Evolutionary conservation across 2,888 invertebrate species (phyloP), one percentile per base, ranked within the genome.

Genomic region (Mactromeris polynyma): DNA sequence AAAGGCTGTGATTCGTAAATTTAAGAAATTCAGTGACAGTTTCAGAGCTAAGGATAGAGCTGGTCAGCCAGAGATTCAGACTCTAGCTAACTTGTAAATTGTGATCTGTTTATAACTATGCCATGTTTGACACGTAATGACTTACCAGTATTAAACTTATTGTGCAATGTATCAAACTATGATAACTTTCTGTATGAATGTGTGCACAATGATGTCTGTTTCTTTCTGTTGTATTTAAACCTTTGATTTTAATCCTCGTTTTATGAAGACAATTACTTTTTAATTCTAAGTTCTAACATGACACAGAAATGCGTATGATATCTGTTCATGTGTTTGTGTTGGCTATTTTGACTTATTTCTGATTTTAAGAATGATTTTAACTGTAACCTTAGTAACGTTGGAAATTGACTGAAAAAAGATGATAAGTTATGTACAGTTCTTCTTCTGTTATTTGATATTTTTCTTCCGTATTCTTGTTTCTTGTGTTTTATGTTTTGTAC

Each of bases 1-100:
- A 89, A 95, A 94, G 87, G 94, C 95, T 84, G 93, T 95, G 81
- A 94, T 95, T 64, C 92, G 94, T 81, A 95, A 95, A 86, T 94
- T 95, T 81, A 94, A 93, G 89, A 93, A 93, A 81, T 95, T 95
- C 85, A 95, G 95, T 89, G 93, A 93, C 26, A 94, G 92, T 87
- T 95, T 95, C 79, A 91, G 93, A 83, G 94, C 94, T 87, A 93
- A 92, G 33, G 94, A 94, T 78, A 91, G 91, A 58, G 87, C 73
- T 33, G 93, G 94, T 46, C 90, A 93, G 80, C 86, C 90, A 40
- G 86, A 94, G 86, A 94, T 95, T 77, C 93, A 95, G 84, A 95
- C 95, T 9, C 91, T 95, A 17, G 95, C 95, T 38, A 95, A 95
- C 87, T 92, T 95, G 89, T 95, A 92, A 91, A 84, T 36, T 54